phyloP scores from a whole-genome alignment of 2,888 invertebrate genomes.

The Idaea dimidiata region DNA sequence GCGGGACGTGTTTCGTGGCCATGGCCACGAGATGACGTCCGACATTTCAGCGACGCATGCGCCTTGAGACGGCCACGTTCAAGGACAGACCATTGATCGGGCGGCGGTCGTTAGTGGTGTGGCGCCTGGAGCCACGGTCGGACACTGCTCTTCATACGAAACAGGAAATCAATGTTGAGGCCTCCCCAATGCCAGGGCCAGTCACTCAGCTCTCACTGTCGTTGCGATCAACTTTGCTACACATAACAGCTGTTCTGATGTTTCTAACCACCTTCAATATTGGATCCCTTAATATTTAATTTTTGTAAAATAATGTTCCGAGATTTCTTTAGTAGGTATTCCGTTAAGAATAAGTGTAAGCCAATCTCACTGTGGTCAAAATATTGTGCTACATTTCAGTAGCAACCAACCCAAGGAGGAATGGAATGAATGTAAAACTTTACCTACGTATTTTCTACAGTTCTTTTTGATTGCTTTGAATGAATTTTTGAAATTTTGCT shows the following conservation, averaged over 20 bases:
- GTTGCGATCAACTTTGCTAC: not conserved
- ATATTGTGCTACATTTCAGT: not conserved
- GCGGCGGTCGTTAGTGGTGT: constrained; percentile 46
- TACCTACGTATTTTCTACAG: not conserved
- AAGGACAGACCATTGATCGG: constrained; percentile 72
- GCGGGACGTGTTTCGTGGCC: constrained; percentile 64
- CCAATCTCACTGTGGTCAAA: not conserved
- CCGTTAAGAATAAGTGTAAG: not conserved
- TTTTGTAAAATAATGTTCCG: too few relatives aligned
- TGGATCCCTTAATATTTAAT: not conserved
- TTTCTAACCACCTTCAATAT: not conserved
- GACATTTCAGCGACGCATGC: constrained; percentile 60
- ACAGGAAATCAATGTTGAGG: constrained; percentile 48
- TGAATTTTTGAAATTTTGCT: too few relatives aligned
- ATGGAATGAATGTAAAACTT: not conserved
- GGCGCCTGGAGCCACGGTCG: constrained; percentile 57
- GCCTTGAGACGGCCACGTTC: constrained; percentile 58
- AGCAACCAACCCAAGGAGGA: too few relatives aligned
- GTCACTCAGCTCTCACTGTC: constrained; percentile 18
- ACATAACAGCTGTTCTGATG: not conserved
- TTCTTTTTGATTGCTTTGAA: not conserved
- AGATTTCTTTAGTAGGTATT: too few relatives aligned
- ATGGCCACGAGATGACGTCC: constrained; percentile 72
- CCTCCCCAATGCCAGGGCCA: constrained; percentile 55
- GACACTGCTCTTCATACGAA: constrained; percentile 51